Evolutionary conservation across 2,888 invertebrate species (phyloP), one percentile per base, ranked within the genome.

Genomic region (Scaeva pyrastri): DNA sequence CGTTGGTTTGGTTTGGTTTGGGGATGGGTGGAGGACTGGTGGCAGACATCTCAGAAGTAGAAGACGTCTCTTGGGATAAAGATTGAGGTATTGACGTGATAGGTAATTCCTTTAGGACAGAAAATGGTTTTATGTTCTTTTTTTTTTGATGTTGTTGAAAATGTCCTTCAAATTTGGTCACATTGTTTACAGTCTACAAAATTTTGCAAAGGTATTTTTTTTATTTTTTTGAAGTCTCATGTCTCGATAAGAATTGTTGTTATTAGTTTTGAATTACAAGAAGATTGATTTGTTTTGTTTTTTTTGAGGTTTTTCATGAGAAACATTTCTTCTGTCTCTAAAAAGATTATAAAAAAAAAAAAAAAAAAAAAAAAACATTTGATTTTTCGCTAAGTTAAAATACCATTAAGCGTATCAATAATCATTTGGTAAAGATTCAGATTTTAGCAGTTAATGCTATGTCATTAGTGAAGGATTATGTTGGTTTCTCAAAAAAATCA

Each of bases 71-170:
- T 6, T n/a, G 45, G 45, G 64, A 64, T 26, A 45, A 26, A 64
- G 16, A 45, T 64, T 45, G 45, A 60, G 60, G 39, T 66, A 66
- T 31, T 66, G 66, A 66, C 19, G 66, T 48, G 48, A 48, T 64
- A 64, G 41, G 58, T 41, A 60, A 58, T 58, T 58, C 39, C 58
- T 39, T 58, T 12, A 21, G 58, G 58, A 39, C 19, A 16, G 10
- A 60, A 60, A 60, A 60, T 60, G 14, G 36, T 58, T 56, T 31
- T 56, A 0, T 8, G 7, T 8, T 19, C 21, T 31, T 23, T 52
- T 6, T 21, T 52, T 11, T 31, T 56, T 1, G n/a, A n/a, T 31
- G 2, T 39, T 43, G 2, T 11, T 8, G 11, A 36, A 58, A 36
- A 58, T 58, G 31, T 56, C 56, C 56, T 56, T 56, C 19, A 11